Evolutionary conservation across 1,140 invertebrate genomes (phyloP), one percentile per base, ranked within the genome.

Genomic region (Macrostomum lignano): DNA sequence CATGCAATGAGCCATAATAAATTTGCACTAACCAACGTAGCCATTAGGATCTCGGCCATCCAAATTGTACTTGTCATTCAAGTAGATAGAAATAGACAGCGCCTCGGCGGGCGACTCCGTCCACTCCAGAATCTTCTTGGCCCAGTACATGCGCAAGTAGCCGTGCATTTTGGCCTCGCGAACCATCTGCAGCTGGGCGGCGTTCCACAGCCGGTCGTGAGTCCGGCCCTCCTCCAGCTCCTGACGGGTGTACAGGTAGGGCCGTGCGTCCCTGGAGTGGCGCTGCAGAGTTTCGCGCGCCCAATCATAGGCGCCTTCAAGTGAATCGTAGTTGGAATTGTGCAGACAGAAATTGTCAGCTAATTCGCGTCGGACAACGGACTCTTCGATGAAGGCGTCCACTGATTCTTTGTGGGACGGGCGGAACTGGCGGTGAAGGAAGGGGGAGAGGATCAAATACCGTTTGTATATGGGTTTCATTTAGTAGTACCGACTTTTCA

Each of bases 121-220:
- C 76, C 76, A 81, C 51, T 81, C 75, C 7, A 81, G 53, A 36
- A 79, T 74, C 58, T 79, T 81, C 50, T 86, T 86, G 6, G 74
- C 74, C 78, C 78, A 84, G 56, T 86, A 86, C 78, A 84, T 84
- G 31, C 77, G 58, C 30, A 84, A 52, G 49, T 77, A 84, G 2
- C 76, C 76, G 51, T 84, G 77, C 65, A 82, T 76, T 60, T 82
- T 82, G 10, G 75, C 78, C 49, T 73, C 71, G 36, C 60, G 63
- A 1, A 72, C 60, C 42, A 84, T 48, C 43, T 82, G 75, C 35
- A 71, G 56, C 56, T 81, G 76, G 2, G 74, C 72, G 7, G 76
- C 70, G 63, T 86, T 86, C 77, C 78, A 86, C 2, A 82, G 57
- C 44, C 75, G 69, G 51, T 86, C 78, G 48, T 79, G 72, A 0